These are phyloP conservation scores for Eriosoma lanigerum DNA, from an alignment of 1,140 invertebrate genomes.

Conservation along the genomic window DNA sequence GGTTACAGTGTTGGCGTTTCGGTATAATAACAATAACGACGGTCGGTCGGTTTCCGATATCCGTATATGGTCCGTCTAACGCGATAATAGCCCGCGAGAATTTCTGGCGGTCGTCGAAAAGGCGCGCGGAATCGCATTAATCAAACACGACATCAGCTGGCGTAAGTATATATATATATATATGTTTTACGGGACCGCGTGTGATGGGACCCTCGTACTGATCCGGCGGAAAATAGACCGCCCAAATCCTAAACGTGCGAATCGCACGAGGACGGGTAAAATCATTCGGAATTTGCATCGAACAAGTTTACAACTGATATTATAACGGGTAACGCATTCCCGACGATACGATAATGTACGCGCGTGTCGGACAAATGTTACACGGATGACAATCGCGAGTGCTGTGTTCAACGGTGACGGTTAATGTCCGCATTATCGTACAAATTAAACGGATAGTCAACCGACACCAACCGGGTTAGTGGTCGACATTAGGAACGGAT, in stretches of 20 bases:
- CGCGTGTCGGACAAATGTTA: constrained; percentile 34
- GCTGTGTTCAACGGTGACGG: constrained; percentile 18
- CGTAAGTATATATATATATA: neutral
- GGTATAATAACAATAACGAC: no score
- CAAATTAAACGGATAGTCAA: constrained; percentile 34
- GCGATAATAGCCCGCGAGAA: neutral
- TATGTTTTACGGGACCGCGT: neutral
- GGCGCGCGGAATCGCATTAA: constrained; percentile 2
- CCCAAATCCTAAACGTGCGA: no score
- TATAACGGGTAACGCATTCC: constrained; percentile 29
- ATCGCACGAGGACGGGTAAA: neutral
- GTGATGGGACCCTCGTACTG: no score
- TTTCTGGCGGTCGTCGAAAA: neutral
- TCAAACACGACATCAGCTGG: constrained; percentile 42
- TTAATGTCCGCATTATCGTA: constrained; percentile 46
- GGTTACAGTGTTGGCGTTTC: no score
- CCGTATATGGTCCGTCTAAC: no score
- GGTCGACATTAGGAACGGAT: no score
- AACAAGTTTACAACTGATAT: neutral
- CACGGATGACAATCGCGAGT: constrained; percentile 5
- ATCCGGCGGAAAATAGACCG: no score
- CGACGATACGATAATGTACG: constrained; percentile 8
- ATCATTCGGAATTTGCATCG: constrained; percentile 30
- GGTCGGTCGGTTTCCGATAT: constrained; percentile 1
- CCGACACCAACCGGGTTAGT: no score